Evolutionary conservation across 1,140 invertebrate genomes (phyloP), one percentile per base, ranked within the genome.

Genomic region (Antheraea pernyi): DNA sequence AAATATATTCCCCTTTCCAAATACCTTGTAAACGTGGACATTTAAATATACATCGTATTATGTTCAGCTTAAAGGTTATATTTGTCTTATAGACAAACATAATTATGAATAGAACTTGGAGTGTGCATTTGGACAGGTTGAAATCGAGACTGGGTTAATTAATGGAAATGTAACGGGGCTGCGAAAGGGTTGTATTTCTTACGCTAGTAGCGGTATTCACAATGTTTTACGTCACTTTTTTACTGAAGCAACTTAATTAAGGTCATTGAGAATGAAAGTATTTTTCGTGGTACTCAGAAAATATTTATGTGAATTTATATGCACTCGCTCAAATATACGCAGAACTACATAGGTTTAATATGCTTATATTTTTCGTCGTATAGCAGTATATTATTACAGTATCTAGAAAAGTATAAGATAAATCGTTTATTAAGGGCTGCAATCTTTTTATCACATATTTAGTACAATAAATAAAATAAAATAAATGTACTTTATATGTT

Each of bases 131-230:
- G 46, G 6, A 53, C 16, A 53, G 46, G 16, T 53, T 11, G 10
- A 53, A 53, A 53, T 53, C 13, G 46, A 53, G 16, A n/a, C 46
- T 53, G 46, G 46, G 46, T 53, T 16, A 53, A 53, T 53, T 53
- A 53, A 53, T 53, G 46, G 46, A 16, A 53, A 53, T 53, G 46
- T 53, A 53, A 53, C 46, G 46, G 16, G 16, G 46, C 11, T 53
- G 46, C 46, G 46, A 42, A 53, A 53, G 46, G 46, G 46, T 53
- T 53, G 46, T 53, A 53, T 53, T 53, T 42, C 39, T 53, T 53
- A 53, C 11, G 10, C 16, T 53, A 9, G 46, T 53, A 6, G 46
- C 46, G 46, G 46, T 13, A 13, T 53, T 53, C 13, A 53, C 1
- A 53, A 13, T 53, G 46, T 53, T 53, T 53, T 53, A 13, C 6